These are phyloP conservation scores for Xiphorhynchus erythropygius DNA, from an alignment of 2,797 vertebrate genomes.

Conservation along the genomic window DNA sequence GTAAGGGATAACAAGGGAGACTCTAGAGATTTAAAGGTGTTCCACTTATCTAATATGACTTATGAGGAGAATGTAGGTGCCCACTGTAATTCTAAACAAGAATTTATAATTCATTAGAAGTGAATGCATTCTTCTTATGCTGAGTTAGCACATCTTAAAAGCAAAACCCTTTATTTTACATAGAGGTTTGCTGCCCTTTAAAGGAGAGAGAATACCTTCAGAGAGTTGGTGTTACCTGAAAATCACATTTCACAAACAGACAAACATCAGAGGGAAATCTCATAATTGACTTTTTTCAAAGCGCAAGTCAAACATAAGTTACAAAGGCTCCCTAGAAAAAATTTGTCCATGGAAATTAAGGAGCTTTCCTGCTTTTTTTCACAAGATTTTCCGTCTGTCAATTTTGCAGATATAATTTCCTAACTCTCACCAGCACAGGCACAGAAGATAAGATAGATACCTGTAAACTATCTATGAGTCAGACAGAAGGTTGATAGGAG, in stretches of 20 bases:
- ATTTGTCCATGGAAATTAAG: background rate
- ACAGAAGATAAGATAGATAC: background rate
- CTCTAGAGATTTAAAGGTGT: background rate
- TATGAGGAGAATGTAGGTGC: accelerated
- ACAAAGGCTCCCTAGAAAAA: background rate
- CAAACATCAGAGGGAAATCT: background rate
- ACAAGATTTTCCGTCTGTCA: background rate
- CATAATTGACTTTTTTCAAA: background rate
- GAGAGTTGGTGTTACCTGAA: background rate
- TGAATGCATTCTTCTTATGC: background rate
- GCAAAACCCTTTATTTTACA: background rate
- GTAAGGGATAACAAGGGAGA: background rate
- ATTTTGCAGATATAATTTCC: background rate
- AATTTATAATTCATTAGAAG: background rate
- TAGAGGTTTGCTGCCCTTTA: background rate
- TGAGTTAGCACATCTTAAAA: background rate
- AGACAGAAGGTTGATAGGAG: background rate
- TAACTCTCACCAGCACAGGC: background rate
- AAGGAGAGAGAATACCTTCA: background rate
- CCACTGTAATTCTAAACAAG: background rate
- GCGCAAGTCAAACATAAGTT: accelerated
- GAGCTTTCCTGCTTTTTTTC: background rate
- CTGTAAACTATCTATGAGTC: background rate
- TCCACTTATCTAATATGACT: background rate
- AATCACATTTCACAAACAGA: background rate